Evolutionary conservation across 2,797 vertebrate genomes (phyloP).

Genomic region (Knipowitschia caucasica): DNA sequence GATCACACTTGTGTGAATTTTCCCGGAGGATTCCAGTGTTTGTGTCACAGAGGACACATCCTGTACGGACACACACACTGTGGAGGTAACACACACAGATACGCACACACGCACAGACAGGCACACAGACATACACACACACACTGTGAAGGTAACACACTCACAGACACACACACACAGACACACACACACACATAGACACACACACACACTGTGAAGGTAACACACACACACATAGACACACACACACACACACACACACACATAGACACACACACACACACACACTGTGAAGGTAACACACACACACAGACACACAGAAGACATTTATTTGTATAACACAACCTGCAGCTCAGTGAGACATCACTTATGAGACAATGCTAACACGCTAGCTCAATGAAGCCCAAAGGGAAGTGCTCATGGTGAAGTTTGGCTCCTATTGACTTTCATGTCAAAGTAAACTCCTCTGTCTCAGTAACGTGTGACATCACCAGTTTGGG

Average conservation of each 20-base stretch:
- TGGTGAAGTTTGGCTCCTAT: too few relatives aligned
- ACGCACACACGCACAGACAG: background rate
- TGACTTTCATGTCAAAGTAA: too few relatives aligned
- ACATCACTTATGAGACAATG: too few relatives aligned
- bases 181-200: background rate
- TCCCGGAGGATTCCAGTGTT: conserved; percentile 87
- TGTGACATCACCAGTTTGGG: too few relatives aligned
- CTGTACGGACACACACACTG: conserved; percentile 93
- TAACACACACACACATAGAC: background rate
- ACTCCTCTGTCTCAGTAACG: too few relatives aligned
- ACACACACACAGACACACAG: background rate
- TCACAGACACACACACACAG: background rate
- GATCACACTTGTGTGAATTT: conserved; percentile 96
- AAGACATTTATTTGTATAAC: background rate
- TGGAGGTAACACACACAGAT: conserved; percentile 78
- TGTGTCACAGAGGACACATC: conserved; percentile 88
- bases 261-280: background rate
- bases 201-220: background rate
- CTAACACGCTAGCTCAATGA: too few relatives aligned
- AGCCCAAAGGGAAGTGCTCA: too few relatives aligned
- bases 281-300: too few relatives aligned
- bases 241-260: background rate
- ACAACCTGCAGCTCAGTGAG: background rate
- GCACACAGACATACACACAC: background rate
- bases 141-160: too few relatives aligned